Conservation (phyloP, 1,140 invertebrate genomes). For the Charaxes varanes region DNA sequence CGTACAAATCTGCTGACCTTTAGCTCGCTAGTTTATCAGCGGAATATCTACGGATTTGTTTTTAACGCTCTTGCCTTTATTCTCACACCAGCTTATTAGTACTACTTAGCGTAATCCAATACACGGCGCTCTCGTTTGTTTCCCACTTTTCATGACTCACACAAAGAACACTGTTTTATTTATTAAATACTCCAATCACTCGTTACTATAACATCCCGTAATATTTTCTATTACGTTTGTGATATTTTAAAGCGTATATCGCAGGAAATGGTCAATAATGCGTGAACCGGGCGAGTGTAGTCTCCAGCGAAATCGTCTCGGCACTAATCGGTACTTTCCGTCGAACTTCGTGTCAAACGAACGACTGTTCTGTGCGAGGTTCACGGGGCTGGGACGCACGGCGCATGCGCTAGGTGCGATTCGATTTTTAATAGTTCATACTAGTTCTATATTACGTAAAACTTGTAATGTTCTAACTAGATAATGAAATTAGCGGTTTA, state of each 20-base stretch:
- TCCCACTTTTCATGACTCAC: conserved; percentile 15
- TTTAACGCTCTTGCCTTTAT: no score
- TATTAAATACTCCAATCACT: not conserved
- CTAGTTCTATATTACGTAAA: conserved; percentile 16
- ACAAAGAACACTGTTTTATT: conserved; percentile 9
- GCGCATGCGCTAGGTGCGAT: conserved; percentile 39
- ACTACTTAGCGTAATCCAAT: conserved; percentile 37
- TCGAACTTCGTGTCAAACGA: conserved; percentile 25
- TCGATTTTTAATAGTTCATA: conserved; percentile 26
- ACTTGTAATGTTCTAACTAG: conserved; percentile 12
- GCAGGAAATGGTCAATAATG: conserved; percentile 63
- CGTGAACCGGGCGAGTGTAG: conserved; percentile 38
- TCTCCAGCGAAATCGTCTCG: conserved; percentile 38
- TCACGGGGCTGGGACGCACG: conserved; percentile 21
- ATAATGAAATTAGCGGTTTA: conserved; percentile 18
- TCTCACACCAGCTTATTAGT: conserved; percentile 20
- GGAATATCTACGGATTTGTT: no score
- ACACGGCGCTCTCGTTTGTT: conserved; percentile 8
- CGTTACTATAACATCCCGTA: conserved; percentile 24
- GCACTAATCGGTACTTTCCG: conserved; percentile 59
- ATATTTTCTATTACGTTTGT: conserved; percentile 24
- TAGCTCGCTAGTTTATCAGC: no score
- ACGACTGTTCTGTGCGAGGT: conserved; percentile 26
- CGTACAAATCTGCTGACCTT: no score
- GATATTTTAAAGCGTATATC: conserved; percentile 25